phyloP scores from a whole-genome alignment of 2,113 vertebrate species.

The Chaenogobius annularis region DNA sequence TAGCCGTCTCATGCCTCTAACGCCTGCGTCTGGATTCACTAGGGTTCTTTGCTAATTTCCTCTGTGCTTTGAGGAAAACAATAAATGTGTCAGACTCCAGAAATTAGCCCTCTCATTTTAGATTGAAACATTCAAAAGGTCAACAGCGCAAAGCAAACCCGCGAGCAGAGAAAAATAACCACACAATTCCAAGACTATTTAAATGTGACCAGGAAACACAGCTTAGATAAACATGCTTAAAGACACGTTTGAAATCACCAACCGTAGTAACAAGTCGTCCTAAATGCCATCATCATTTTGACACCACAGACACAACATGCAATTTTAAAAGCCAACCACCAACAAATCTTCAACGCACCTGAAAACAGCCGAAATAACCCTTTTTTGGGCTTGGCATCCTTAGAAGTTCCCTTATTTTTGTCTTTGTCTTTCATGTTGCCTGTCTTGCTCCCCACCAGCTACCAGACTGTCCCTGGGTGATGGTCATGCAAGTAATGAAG shows the following conservation, averaged over 20 bases:
- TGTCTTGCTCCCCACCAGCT: slow-evolving; percentile 33
- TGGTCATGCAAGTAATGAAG: slow-evolving; percentile 40
- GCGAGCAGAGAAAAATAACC: slow-evolving; percentile 20
- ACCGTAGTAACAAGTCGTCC: slow-evolving; percentile 23
- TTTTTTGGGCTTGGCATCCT: slow-evolving; percentile 52
- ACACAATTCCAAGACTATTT: slow-evolving; percentile 20
- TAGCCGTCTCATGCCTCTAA: slow-evolving; percentile 31
- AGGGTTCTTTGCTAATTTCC: slow-evolving; percentile 27
- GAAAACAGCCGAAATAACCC: slow-evolving; percentile 40
- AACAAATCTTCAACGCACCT: slow-evolving; percentile 46
- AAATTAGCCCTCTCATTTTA: slow-evolving; percentile 23
- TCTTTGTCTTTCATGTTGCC: slow-evolving; percentile 46
- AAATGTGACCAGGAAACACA: slow-evolving; percentile 8
- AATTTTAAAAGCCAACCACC: slow-evolving; percentile 17
- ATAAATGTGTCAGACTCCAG: slow-evolving; percentile 14
- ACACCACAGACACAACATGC: slow-evolving; percentile 8
- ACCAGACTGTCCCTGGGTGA: slow-evolving; percentile 61
- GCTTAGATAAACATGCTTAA: slow-evolving; percentile 37
- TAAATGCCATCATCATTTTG: slow-evolving; percentile 19
- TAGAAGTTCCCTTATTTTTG: slow-evolving; percentile 55
- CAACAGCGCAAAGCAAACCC: not conserved
- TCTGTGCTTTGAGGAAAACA: slow-evolving; percentile 7
- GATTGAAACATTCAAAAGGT: slow-evolving; percentile 27
- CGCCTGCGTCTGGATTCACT: slow-evolving; percentile 27
- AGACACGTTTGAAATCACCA: slow-evolving; percentile 26